These are phyloP conservation scores for Lampropteryx suffumata DNA, from an alignment of 2,888 invertebrate genomes.

Conservation along the genomic window DNA sequence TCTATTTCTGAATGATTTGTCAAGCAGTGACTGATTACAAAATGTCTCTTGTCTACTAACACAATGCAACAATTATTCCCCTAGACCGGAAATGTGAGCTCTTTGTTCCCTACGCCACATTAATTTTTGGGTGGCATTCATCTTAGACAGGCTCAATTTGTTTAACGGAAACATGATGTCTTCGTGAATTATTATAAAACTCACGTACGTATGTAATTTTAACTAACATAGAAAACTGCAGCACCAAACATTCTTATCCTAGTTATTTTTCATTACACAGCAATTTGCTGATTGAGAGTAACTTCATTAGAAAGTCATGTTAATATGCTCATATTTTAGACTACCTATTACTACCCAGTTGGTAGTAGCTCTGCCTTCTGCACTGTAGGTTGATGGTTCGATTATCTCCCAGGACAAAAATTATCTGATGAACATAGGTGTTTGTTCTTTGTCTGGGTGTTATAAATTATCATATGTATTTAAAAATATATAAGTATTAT, in stretches of 20 bases:
- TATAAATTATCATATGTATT: too few species aligned
- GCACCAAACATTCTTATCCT: neutral
- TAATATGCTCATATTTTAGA: too few species aligned
- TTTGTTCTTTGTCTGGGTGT: too few species aligned
- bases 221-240: neutral
- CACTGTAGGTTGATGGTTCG: too few species aligned
- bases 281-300: too few species aligned
- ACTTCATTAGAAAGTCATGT: too few species aligned
- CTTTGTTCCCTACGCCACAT: constrained; percentile 49
- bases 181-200: constrained; percentile 12
- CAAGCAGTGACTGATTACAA: constrained; percentile 52
- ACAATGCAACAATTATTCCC: constrained; percentile 57
- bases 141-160: constrained; percentile 35
- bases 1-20: constrained; percentile 52
- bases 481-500: too few species aligned
- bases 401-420: too few species aligned
- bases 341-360: too few species aligned
- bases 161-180: constrained; percentile 22
- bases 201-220: constrained; percentile 8
- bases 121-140: constrained; percentile 41
- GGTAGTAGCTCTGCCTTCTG: too few species aligned
- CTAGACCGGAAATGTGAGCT: constrained; percentile 48
- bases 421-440: too few species aligned
- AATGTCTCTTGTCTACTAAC: constrained; percentile 44
- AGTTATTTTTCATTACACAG: too few species aligned